Percentiles rank a stretch among this genome's conserved stretches.
Evolutionary conservation across 2,888 invertebrate genomes (phyloP).

Genomic region (Synergus japonicus): DNA sequence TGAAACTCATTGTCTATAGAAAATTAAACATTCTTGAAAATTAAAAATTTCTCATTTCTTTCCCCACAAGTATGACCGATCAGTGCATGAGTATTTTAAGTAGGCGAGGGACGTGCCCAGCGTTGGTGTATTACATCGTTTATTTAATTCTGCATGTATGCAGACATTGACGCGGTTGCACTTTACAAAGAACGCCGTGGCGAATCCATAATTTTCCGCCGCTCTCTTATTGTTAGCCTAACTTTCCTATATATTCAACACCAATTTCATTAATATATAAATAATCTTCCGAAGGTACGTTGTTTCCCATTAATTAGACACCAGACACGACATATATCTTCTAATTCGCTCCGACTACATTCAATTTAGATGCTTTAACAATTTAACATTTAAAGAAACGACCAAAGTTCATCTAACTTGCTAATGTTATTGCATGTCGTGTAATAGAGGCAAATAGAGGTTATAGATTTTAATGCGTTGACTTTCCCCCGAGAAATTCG

Average conservation of each 20-base stretch:
- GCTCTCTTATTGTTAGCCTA: neutral
- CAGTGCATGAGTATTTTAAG: neutral
- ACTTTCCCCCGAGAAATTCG: constrained; percentile 36
- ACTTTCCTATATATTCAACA: neutral
- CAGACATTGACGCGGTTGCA: neutral
- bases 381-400: neutral
- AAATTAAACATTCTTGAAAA: neutral
- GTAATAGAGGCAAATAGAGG: neutral
- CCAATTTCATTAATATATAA: neutral
- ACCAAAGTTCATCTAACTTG: neutral
- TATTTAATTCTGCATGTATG: neutral
- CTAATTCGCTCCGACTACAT: neutral
- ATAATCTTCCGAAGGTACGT: neutral
- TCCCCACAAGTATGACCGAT: neutral
- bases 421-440: neutral
- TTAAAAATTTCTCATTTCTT: neutral
- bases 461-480: constrained; percentile 32
- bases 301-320: neutral
- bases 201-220: neutral
- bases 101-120: neutral
- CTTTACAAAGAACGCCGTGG: neutral
- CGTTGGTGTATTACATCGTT: neutral
- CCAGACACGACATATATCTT: neutral
- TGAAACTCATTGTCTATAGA: neutral
- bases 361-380: too few relatives aligned